These are phyloP conservation scores for Trisateles emortualis DNA, from an alignment of 2,888 invertebrate genomes.

Conservation along the genomic window DNA sequence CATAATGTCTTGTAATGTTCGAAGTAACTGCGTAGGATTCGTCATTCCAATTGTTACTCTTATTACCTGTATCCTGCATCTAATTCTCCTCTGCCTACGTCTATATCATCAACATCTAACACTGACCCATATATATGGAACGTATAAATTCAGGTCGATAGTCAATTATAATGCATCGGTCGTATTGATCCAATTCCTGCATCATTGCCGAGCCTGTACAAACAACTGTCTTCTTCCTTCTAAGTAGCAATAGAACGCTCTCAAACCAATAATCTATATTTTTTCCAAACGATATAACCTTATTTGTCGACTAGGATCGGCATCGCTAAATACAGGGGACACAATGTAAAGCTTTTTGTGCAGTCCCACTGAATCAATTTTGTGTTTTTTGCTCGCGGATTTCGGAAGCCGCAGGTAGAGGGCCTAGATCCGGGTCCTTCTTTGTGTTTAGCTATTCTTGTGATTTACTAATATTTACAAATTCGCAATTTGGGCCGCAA, in stretches of 20 bases:
- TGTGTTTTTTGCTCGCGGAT: slow-evolving; percentile 76
- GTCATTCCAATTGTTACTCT: slow-evolving; percentile 53
- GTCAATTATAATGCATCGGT: slow-evolving; percentile 66
- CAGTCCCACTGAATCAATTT: slow-evolving; percentile 79
- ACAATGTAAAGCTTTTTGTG: slow-evolving; percentile 76
- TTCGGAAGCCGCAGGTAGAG: slow-evolving; percentile 86
- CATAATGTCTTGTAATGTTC: slow-evolving; percentile 23
- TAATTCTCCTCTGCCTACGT: slow-evolving; percentile 55
- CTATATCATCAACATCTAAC: slow-evolving; percentile 61
- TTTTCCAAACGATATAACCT: slow-evolving; percentile 80
- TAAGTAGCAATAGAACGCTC: slow-evolving; percentile 49
- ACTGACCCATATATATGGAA: slow-evolving; percentile 77
- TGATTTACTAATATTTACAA: slow-evolving; percentile 81
- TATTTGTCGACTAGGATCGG: slow-evolving; percentile 79
- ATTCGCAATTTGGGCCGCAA: slow-evolving; percentile 80
- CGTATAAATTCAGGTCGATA: slow-evolving; percentile 69
- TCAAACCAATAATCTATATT: slow-evolving; percentile 75
- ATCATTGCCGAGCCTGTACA: slow-evolving; percentile 45
- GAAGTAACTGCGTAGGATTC: slow-evolving; percentile 44
- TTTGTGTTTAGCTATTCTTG: slow-evolving; percentile 71
- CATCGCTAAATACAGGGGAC: slow-evolving; percentile 79
- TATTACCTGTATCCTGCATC: slow-evolving; percentile 76
- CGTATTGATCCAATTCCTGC: slow-evolving; percentile 54
- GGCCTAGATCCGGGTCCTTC: slow-evolving; percentile 80
- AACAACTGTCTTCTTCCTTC: slow-evolving; percentile 27